A percentile compares a stretch with the other conserved stretches of the same genome.
These are phyloP conservation scores for Drosophila algonquin DNA, from an alignment of 2,888 invertebrate species.

Conservation along the genomic window DNA sequence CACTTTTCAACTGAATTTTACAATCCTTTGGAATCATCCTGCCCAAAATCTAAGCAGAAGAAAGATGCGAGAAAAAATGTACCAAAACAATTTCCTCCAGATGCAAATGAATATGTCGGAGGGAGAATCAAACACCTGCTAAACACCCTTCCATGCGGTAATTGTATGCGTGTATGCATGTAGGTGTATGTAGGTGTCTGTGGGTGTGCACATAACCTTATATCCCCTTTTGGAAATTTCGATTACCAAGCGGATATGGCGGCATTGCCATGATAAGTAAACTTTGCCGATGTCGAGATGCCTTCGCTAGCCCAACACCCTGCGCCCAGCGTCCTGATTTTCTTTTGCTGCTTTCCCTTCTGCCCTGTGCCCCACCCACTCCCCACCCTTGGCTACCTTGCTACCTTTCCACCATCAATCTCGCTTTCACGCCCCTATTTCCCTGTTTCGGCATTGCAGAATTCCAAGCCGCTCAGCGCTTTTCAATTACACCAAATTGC, in stretches of 20 bases:
- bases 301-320: neutral
- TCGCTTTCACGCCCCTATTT: constrained; percentile 18
- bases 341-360: constrained; percentile 9
- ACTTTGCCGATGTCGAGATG: constrained; percentile 11
- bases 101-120: constrained; percentile 45
- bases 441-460: constrained; percentile 21
- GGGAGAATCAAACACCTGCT: constrained; percentile 32
- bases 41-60: constrained; percentile 7
- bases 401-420: constrained; percentile 9
- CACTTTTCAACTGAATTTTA: constrained; percentile 37
- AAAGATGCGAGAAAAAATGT: constrained; percentile 4
- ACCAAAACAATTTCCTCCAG: constrained; percentile 49
- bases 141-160: constrained; percentile 27
- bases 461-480: constrained; percentile 42
- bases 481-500: constrained; percentile 47
- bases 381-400: constrained; percentile 7
- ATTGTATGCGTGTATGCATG: neutral
- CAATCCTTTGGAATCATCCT: constrained; percentile 25
- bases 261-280: constrained; percentile 45
- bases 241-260: constrained; percentile 70
- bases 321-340: constrained; percentile 4
- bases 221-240: constrained; percentile 53
- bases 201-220: constrained; percentile 17
- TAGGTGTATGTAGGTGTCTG: constrained; percentile 8
- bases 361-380: neutral